Conservation (phyloP, 2,888 invertebrate species). For the Trissoscelio sp. region DNA sequence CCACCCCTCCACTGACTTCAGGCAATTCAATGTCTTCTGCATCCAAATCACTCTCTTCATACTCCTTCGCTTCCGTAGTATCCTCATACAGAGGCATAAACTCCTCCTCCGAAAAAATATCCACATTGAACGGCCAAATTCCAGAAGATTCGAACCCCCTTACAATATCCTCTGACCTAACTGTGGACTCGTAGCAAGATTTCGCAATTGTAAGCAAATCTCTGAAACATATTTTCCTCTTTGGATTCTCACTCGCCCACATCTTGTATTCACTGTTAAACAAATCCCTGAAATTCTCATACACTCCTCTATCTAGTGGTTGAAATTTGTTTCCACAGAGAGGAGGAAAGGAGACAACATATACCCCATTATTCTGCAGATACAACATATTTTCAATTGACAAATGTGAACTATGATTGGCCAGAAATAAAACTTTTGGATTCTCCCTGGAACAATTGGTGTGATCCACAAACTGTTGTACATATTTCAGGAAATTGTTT, state of each 20-base stretch:
- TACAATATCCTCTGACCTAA: not conserved
- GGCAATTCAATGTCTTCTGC: not conserved
- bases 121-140: not conserved
- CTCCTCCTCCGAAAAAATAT: not conserved
- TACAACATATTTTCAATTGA: conserved; percentile 70
- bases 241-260: conserved; percentile 22
- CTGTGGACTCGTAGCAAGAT: not conserved
- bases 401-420: conserved; percentile 70
- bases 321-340: conserved; percentile 46
- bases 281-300: conserved; percentile 15
- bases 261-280: conserved; percentile 18
- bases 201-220: no score
- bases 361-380: conserved; percentile 25
- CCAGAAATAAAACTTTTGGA: conserved; percentile 62
- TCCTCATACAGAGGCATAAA: not conserved
- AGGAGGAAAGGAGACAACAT: conserved; percentile 33
- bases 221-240: not conserved
- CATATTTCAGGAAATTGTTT: conserved; percentile 70
- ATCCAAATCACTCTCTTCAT: not conserved
- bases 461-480: conserved; percentile 58
- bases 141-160: not conserved
- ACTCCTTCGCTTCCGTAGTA: not conserved
- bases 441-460: conserved; percentile 34
- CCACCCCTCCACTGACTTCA: no score
- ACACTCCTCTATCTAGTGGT: conserved; percentile 38